Evolutionary conservation across 2,797 vertebrate species (phyloP).

Genomic region (Potorous gilbertii): DNA sequence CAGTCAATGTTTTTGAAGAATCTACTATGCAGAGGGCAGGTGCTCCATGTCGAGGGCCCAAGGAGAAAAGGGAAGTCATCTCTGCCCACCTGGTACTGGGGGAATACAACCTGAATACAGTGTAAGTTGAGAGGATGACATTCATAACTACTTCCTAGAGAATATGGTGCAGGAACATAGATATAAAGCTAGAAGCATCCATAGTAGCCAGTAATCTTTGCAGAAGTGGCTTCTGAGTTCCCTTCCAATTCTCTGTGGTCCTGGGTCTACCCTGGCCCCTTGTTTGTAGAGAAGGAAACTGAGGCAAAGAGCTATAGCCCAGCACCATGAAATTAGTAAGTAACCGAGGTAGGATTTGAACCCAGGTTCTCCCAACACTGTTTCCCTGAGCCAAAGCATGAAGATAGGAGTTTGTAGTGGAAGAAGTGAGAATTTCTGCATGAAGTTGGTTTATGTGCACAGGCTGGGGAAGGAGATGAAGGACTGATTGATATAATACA

Average conservation of each 20-base stretch:
- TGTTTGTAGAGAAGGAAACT: background rate
- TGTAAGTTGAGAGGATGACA: too few relatives aligned
- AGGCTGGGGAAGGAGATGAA: background rate
- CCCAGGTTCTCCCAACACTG: background rate
- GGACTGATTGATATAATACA: background rate
- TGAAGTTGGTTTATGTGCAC: background rate
- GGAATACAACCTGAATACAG: too few relatives aligned
- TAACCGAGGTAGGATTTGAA: background rate
- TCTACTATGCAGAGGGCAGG: background rate
- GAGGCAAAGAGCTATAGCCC: background rate
- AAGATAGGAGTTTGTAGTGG: conserved; percentile 2
- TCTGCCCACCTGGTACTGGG: too few relatives aligned
- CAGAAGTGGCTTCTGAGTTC: background rate
- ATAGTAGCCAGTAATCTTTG: background rate
- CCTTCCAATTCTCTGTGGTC: background rate
- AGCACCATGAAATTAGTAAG: background rate
- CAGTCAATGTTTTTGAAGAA: background rate
- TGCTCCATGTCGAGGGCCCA: background rate
- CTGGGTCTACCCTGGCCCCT: background rate
- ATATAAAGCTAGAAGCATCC: background rate
- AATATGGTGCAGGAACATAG: background rate
- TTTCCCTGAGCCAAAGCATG: background rate
- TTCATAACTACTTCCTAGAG: too few relatives aligned
- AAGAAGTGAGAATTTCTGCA: background rate
- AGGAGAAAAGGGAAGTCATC: too few relatives aligned